Evolutionary conservation across 2,888 invertebrate genomes (phyloP), one percentile per base, ranked within the genome.

Genomic region (Chironomus tentans): DNA sequence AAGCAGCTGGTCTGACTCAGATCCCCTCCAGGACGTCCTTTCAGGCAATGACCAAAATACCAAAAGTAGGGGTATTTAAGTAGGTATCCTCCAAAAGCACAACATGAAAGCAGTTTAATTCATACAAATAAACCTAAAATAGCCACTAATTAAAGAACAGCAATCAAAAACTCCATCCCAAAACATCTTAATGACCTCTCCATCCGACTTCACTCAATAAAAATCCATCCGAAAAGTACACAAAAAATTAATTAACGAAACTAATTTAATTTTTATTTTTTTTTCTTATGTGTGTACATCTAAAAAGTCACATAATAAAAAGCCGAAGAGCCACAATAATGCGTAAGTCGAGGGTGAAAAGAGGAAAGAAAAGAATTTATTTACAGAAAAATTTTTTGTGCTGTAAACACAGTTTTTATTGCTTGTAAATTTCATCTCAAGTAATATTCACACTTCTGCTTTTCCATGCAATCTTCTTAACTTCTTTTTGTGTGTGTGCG

Each of bases 401-500:
- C 65, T 65, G 65, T 65, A 65, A 65, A 65, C 65, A 65, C 65
- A 65, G 12, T 65, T 65, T 56, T 65, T 65, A 65, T 65, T 65
- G 65, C 65, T 65, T 65, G 65, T 65, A 65, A 65, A 21, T 65
- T 65, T 65, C 65, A 65, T 65, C 65, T 65, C 65, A 65, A 56
- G 56, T 18, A 56, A 56, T 21, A 24, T 65, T 65, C 65, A 65
- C 65, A 24, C 65, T 65, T 65, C 21, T 24, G n/a, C 56, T 56
- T 56, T 56, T 56, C 6, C 56, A 18, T 7, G 15, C 56, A 56
- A 56, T 56, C 56, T 56, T 56, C 56, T 56, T 56, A 56, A 50
- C 50, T 50, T 56, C 18, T 18, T 18, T 56, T 3, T 50, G 13
- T 50, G 50, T 50, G n/a, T 15, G 50, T 50, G 50, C n/a, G 7